Evolutionary conservation across 2,113 vertebrate genomes (phyloP), one percentile per base, ranked within the genome.

Genomic region (Eurypyga helias): DNA sequence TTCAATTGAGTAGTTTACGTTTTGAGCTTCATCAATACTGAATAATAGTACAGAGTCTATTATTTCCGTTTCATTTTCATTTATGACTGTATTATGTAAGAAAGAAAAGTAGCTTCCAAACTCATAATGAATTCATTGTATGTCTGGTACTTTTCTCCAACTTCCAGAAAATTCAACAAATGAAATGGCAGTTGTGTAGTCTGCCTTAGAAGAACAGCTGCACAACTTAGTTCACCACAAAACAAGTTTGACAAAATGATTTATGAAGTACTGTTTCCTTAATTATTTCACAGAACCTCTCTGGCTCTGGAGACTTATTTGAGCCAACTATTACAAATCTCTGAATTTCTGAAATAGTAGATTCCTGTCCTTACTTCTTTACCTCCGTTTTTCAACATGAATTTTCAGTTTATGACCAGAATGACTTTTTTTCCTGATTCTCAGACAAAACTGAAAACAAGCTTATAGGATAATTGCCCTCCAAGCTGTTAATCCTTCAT

Each of bases 231-330:
- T 89, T 94, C 83, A 89, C 55, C 51, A 65, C 36, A 91, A 76
- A 94, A 58, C 21, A 90, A 86, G 51, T 77, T 77, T 65, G 81
- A 92, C 48, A 87, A 90, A 94, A 86, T 94, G 52, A 94, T 95
- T 81, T 91, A 89, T 91, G 81, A 69, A 93, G 77, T 95, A 95
- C 82, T 93, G 84, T 95, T 97, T 95, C 89, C 73, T 91, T 91
- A 89, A 79, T 96, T 95, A 93, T 90, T 90, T 97, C 93, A 92
- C 82, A 90, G 86, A 70, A 94, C 65, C 52, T 81, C 34, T 82
- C 36, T 94, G 61, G 9, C 95, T 96, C 87, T 55, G 26, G 84
- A 93, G 93, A 83, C 66, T 87, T 96, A 12, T 41, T 60, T 52
- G 23, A 94, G 86, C 86, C 96, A 95, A 72, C 81, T 84, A 46